Evolutionary conservation across 2,113 vertebrate species (phyloP).

Genomic region (Macroglossus sobrinus): DNA sequence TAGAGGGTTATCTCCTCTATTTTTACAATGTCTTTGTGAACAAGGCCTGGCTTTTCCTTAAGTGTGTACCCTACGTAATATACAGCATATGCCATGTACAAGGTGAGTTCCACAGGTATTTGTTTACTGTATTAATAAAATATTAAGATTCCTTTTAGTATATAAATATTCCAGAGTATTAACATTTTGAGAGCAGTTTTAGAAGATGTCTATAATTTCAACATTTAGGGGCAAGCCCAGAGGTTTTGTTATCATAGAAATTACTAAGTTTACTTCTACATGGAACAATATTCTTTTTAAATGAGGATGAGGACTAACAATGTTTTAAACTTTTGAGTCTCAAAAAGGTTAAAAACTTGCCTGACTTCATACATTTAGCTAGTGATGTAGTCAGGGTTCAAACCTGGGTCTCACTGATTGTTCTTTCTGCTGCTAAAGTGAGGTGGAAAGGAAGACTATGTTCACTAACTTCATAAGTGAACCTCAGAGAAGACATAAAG

Average conservation of each 20-base stretch:
- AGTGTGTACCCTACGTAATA: neutral
- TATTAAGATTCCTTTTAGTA: neutral
- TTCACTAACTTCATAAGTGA: neutral
- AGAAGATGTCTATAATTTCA: neutral
- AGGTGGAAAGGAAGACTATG: neutral
- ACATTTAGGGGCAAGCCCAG: neutral
- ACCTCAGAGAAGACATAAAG: neutral
- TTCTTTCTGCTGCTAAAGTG: neutral
- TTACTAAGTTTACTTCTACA: neutral
- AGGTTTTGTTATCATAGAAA: neutral
- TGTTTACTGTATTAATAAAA: neutral
- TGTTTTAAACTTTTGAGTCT: neutral
- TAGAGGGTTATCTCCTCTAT: neutral
- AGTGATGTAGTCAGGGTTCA: neutral
- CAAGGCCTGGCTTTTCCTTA: neutral
- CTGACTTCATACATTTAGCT: neutral
- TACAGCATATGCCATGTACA: neutral
- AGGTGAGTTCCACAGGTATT: neutral
- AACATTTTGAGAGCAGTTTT: neutral
- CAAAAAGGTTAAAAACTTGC: neutral
- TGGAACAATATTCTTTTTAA: neutral
- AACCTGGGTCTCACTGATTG: neutral
- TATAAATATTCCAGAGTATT: neutral
- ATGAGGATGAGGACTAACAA: neutral
- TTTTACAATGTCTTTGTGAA: neutral